These are phyloP conservation scores for Rhamnusium bicolor DNA, from an alignment of 2,888 invertebrate species.

Conservation along the genomic window DNA sequence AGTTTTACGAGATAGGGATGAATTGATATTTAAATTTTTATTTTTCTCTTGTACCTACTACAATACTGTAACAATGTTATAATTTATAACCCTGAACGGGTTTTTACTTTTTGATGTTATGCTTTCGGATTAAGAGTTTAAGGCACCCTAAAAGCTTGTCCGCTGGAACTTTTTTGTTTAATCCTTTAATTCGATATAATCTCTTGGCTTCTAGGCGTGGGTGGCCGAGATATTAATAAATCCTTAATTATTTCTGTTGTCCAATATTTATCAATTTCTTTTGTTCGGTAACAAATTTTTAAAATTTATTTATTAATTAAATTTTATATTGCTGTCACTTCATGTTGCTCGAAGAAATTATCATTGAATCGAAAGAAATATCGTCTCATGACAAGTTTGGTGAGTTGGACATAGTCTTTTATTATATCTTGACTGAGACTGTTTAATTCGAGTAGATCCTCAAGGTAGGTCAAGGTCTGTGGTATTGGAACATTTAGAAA, in stretches of 20 bases:
- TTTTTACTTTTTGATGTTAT: constrained; percentile 6
- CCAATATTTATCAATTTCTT: neutral
- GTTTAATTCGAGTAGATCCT: too few relatives aligned
- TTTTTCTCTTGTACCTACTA: constrained; percentile 7
- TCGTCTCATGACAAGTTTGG: too few relatives aligned
- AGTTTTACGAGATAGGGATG: constrained; percentile 17
- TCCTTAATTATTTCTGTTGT: neutral
- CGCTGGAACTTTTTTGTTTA: constrained; percentile 10
- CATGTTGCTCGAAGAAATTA: too few relatives aligned
- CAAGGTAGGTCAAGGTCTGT: too few relatives aligned
- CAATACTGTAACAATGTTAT: constrained; percentile 15
- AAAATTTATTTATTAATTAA: neutral
- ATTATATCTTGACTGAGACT: too few relatives aligned
- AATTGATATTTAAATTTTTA: constrained; percentile 33
- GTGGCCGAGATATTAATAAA: neutral
- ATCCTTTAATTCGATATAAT: constrained; percentile 20
- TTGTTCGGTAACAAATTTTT: neutral
- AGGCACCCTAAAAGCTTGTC: constrained; percentile 3
- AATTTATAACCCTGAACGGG: constrained; percentile 20
- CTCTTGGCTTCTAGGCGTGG: neutral
- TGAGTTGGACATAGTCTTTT: too few relatives aligned
- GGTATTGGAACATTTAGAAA: too few relatives aligned
- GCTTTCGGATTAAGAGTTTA: constrained; percentile 19
- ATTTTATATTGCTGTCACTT: too few relatives aligned
- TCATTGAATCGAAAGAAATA: too few relatives aligned